These are phyloP conservation scores for Mesitornis unicolor DNA, from an alignment of 2,113 vertebrate genomes.

Conservation along the genomic window DNA sequence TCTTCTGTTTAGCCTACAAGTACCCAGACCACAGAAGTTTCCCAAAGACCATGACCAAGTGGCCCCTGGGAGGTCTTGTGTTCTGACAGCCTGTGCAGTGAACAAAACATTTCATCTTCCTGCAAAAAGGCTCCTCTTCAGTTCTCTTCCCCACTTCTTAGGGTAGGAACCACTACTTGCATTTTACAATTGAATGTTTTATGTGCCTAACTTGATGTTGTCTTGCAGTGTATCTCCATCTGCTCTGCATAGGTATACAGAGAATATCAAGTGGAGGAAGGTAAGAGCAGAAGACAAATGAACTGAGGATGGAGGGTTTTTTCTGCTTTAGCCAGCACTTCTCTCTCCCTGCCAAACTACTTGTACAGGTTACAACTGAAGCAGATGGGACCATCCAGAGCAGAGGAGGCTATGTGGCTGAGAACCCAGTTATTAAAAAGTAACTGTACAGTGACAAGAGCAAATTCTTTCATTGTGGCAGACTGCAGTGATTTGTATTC, in stretches of 20 bases:
- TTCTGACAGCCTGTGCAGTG: neutral
- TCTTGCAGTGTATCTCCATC: neutral
- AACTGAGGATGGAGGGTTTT: neutral
- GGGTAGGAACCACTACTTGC: neutral
- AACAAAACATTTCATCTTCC: neutral
- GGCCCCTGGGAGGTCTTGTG: fast-evolving
- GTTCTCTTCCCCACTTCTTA: neutral
- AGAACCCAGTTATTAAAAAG: neutral
- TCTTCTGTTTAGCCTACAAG: neutral
- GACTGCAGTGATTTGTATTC: neutral
- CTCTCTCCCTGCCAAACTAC: neutral
- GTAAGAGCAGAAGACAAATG: neutral
- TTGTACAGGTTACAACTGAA: neutral
- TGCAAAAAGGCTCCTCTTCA: neutral
- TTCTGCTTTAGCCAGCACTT: neutral
- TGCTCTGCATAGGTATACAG: neutral
- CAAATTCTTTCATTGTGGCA: neutral
- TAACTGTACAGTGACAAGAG: neutral
- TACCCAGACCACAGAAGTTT: neutral
- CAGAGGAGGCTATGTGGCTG: neutral
- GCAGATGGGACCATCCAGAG: neutral
- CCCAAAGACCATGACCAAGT: neutral
- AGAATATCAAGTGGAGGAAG: neutral
- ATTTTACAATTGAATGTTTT: neutral
- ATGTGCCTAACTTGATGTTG: neutral